phyloP scores from a whole-genome alignment of 2,888 invertebrate genomes.

The Candidula unifasciata region DNA sequence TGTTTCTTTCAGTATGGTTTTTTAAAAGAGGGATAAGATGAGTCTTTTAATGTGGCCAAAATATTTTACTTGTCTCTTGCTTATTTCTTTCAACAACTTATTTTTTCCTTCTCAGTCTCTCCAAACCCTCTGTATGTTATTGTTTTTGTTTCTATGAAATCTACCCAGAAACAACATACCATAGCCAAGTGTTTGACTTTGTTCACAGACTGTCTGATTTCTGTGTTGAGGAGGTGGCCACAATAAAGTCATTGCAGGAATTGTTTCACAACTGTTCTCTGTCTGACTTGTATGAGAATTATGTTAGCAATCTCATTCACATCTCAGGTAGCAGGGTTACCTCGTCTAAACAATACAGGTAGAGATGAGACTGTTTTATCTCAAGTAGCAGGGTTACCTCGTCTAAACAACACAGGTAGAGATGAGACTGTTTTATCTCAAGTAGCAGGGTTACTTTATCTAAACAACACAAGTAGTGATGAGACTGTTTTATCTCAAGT shows the following conservation, averaged over 20 bases:
- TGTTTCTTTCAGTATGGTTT: no score
- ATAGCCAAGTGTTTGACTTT: background rate
- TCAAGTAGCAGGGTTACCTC: background rate
- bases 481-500: no score
- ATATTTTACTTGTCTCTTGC: no score
- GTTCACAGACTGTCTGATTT: slow-evolving; percentile 24
- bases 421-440: no score
- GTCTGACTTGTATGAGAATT: background rate
- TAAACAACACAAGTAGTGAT: background rate
- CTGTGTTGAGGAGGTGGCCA: background rate
- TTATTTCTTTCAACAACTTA: no score
- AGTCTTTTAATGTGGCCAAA: no score
- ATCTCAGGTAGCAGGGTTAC: background rate
- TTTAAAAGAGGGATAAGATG: no score
- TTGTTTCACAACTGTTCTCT: background rate
- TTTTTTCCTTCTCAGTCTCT: no score
- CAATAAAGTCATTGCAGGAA: background rate
- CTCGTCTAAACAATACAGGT: background rate
- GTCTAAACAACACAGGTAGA: background rate
- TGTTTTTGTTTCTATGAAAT: no score
- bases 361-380: no score
- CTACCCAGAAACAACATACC: no score
- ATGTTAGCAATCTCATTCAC: background rate
- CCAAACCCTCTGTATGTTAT: no score
- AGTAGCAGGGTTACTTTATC: background rate